Percentiles rank a stretch among this genome's conserved stretches.
phyloP scores from a whole-genome alignment of 1,140 invertebrate genomes.

The Limonius californicus region DNA sequence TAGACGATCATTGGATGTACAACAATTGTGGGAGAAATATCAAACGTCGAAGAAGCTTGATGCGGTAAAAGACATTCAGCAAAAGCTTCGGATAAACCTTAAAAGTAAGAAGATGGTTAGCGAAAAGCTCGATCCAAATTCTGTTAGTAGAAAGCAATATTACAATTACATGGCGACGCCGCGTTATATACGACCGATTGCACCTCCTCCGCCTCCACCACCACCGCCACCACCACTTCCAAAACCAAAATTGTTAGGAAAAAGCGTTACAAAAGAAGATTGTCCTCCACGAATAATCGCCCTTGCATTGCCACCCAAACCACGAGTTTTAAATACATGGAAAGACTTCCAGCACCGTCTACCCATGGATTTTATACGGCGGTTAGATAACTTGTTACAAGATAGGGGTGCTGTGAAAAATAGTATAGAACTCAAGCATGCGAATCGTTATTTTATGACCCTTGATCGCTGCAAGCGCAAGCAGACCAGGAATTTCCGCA shows the following conservation, averaged over 20 bases:
- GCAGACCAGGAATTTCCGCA: conserved; percentile 17
- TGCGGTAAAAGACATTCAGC: neutral
- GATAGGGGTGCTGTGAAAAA: too few relatives aligned
- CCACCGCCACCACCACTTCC: neutral
- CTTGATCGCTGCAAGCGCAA: conserved; percentile 27
- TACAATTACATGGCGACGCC: conserved; percentile 31
- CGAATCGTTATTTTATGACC: conserved; percentile 33
- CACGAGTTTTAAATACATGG: conserved; percentile 33
- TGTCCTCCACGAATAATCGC: conserved; percentile 32
- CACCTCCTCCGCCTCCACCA: too few relatives aligned
- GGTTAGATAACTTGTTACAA: conserved; percentile 33
- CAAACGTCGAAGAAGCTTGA: neutral
- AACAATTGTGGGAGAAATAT: neutral
- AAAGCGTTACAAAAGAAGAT: conserved; percentile 25
- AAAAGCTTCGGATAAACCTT: conserved; percentile 4
- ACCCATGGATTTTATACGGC: conserved; percentile 29
- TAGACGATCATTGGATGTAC: conserved; percentile 28
- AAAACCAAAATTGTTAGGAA: too few relatives aligned
- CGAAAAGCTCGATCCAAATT: conserved; percentile 21
- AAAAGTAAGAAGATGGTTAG: conserved; percentile 19
- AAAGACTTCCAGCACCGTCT: conserved; percentile 27
- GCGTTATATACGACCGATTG: too few relatives aligned
- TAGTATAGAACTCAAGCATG: conserved; percentile 31
- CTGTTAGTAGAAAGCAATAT: conserved; percentile 31
- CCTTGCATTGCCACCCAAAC: conserved; percentile 31